Evolutionary conservation across 2,113 vertebrate species (phyloP).

Genomic region (Bos taurus): ARS-UCD2.0 NC_037342.1:67229001-67229500

Average conservation of each 20-base stretch:
- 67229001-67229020: background rate
- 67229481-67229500: background rate
- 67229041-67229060: background rate
- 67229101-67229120: background rate
- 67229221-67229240: background rate
- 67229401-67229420: background rate
- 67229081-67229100: background rate
- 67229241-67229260: background rate
- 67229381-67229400: background rate
- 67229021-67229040: background rate
- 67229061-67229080: background rate
- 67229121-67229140: background rate
- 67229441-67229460: constrained; percentile 24
- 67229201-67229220: background rate
- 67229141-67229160: background rate
- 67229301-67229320: background rate
- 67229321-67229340: background rate
- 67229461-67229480: background rate
- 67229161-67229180: background rate
- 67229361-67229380: background rate
- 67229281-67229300: background rate
- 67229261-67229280: background rate
- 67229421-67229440: background rate
- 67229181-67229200: background rate
- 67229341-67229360: background rate